Conservation (phyloP, 64 coral and sea anemone genomes). For the Dendronephthya gigantea region DNA sequence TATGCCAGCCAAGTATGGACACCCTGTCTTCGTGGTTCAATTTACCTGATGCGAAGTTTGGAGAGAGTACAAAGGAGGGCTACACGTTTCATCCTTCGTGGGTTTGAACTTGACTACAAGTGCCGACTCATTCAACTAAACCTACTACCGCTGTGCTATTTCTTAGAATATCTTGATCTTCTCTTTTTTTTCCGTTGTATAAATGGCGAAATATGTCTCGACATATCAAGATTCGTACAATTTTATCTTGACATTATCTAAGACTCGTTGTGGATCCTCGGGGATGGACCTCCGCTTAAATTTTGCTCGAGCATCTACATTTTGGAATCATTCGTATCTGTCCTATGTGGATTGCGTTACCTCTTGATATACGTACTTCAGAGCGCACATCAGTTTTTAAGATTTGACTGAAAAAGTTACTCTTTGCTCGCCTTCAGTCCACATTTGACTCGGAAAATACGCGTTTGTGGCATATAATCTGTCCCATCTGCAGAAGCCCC, state of each 20-base stretch:
- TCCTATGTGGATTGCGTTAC: neutral
- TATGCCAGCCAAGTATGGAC: constrained; percentile 41
- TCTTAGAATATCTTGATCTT: constrained; percentile 6
- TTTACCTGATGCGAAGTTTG: neutral
- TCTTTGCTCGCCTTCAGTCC: constrained; percentile 10
- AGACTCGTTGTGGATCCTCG: constrained; percentile 24
- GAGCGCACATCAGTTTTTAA: constrained; percentile 9
- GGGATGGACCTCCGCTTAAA: constrained; percentile 4
- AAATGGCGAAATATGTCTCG: constrained; percentile 28
- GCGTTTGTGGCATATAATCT: constrained; percentile 30
- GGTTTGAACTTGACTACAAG: neutral
- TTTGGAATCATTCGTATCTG: neutral
- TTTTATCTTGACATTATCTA: neutral
- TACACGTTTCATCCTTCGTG: constrained; percentile 6
- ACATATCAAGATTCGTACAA: constrained; percentile 18
- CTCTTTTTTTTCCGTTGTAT: neutral
- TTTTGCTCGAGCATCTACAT: neutral
- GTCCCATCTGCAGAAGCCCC: constrained; percentile 22
- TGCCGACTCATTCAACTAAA: neutral
- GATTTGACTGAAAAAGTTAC: constrained; percentile 11
- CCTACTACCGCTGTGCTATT: neutral
- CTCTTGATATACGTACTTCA: neutral
- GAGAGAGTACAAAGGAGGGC: constrained; percentile 31
- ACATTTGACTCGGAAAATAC: constrained; percentile 31
- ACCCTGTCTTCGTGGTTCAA: constrained; percentile 15